phyloP scores from a whole-genome alignment of 2,797 vertebrate species.

The Myotis myotis region DNA sequence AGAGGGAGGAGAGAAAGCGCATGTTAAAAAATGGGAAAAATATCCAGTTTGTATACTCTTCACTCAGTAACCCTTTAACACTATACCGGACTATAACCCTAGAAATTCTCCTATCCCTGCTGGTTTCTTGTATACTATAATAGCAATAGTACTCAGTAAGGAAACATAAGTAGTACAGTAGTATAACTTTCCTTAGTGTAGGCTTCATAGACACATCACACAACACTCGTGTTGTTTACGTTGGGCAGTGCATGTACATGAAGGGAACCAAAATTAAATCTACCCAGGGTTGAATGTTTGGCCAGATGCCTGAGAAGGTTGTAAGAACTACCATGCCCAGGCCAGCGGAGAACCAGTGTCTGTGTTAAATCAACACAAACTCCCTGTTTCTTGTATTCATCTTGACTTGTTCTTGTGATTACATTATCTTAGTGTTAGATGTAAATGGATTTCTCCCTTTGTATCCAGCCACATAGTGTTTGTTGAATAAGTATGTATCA shows the following conservation, averaged over 20 bases:
- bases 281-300: not conserved
- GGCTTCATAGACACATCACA: not conserved
- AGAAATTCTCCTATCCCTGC: not conserved
- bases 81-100: not conserved
- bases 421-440: not conserved
- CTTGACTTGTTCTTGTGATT: constrained; percentile 5
- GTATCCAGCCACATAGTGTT: not conserved
- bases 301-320: not conserved
- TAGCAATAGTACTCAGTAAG: not conserved
- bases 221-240: not conserved
- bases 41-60: not conserved
- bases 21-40: not conserved
- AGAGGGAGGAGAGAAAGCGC: no score
- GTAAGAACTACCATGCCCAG: not conserved
- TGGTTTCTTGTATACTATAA: not conserved
- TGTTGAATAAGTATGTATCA: not conserved
- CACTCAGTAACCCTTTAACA: not conserved
- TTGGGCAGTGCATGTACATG: not conserved
- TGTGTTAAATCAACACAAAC: not conserved
- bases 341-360: not conserved
- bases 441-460: not conserved
- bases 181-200: not conserved
- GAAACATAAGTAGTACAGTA: not conserved
- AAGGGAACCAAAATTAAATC: not conserved
- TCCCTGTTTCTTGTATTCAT: not conserved